phyloP scores from a whole-genome alignment of 2,113 vertebrate genomes.

The Falcunculus frontatus region DNA sequence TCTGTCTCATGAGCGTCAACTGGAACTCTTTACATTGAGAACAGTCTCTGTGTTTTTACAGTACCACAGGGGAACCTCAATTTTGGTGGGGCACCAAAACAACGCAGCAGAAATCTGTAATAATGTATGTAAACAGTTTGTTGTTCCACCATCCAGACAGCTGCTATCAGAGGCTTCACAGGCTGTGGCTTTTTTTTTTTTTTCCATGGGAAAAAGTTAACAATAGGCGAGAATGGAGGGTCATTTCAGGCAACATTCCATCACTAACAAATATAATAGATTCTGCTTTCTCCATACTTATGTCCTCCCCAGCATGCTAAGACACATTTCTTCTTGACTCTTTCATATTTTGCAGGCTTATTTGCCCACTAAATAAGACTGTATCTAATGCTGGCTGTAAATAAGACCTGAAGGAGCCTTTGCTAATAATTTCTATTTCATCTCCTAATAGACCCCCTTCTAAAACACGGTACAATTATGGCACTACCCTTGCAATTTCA shows the following conservation, averaged over 20 bases:
- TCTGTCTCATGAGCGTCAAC: not conserved
- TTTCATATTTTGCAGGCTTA: constrained; percentile 25
- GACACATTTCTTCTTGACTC: constrained; percentile 21
- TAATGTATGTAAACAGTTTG: not conserved
- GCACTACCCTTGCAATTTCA: not conserved
- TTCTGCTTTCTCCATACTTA: constrained; percentile 26
- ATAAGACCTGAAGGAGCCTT: not conserved
- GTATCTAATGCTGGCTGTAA: not conserved
- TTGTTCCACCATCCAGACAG: not conserved
- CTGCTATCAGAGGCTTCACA: not conserved
- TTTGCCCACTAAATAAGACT: constrained; percentile 25
- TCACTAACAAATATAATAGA: constrained; percentile 22
- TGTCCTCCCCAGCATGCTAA: constrained; percentile 6
- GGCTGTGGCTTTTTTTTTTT: not conserved
- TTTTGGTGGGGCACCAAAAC: not conserved
- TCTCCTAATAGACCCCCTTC: not conserved
- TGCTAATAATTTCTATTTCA: not conserved
- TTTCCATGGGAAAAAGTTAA: constrained; percentile 8
- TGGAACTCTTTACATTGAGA: not conserved
- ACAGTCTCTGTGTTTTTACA: not conserved
- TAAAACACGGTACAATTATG: not conserved
- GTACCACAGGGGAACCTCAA: not conserved
- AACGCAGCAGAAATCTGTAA: not conserved
- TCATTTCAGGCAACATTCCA: constrained; percentile 46
- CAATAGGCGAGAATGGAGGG: constrained; percentile 1